Conservation (phyloP, 2,797 vertebrate genomes). For the Cetoscarus ocellatus region DNA sequence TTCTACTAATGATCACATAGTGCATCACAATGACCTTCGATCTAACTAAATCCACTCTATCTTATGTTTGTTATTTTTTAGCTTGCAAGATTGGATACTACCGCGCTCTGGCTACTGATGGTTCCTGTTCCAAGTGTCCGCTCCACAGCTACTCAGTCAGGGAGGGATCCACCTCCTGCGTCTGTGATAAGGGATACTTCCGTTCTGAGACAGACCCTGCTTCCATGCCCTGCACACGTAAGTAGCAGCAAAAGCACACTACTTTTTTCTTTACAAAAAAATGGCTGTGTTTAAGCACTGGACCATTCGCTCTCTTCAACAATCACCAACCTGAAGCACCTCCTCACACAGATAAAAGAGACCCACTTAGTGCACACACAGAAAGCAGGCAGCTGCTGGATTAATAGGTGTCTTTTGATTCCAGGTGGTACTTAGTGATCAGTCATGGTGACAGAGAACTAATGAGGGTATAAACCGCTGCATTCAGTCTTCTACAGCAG, state of each 20-base stretch:
- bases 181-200: constrained; percentile 95
- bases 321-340: constrained; percentile 25
- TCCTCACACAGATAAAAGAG: constrained; percentile 7
- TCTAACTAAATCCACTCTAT: constrained; percentile 12
- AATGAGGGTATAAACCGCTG: constrained; percentile 91
- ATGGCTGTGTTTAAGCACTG: too few species aligned
- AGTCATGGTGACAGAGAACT: constrained; percentile 87
- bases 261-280: too few species aligned
- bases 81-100: constrained; percentile 97
- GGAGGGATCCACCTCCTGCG: constrained; percentile 94
- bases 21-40: background rate
- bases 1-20: background rate
- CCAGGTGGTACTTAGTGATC: constrained; percentile 88
- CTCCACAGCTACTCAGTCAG: constrained; percentile 94
- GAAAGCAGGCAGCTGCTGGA: constrained; percentile 49
- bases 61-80: constrained; percentile 70
- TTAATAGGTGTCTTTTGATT: constrained; percentile 86
- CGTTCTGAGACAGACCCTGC: constrained; percentile 93
- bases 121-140: constrained; percentile 93
- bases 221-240: constrained; percentile 96
- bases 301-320: too few species aligned
- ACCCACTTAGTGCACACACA: constrained; percentile 40
- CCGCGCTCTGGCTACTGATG: constrained; percentile 92
- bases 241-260: constrained; percentile 73
- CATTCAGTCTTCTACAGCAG: constrained; percentile 81